A percentile compares a stretch with the other conserved stretches of the same genome.
Conservation (phyloP, 92 coral and sea anemone genomes). For the Micromussa lordhowensis region DNA sequence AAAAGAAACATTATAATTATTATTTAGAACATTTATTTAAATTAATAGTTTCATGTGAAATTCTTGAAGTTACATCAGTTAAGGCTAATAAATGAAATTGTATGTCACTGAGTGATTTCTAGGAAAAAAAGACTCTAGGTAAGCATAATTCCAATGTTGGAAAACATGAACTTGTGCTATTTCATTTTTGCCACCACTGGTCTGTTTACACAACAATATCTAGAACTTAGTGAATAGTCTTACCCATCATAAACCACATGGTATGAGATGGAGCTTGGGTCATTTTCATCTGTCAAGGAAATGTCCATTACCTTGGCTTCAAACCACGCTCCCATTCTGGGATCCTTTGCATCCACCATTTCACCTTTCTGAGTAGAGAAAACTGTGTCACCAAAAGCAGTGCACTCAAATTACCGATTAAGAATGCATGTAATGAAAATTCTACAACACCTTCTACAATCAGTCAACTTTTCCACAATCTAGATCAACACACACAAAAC, state of each 20-base stretch:
- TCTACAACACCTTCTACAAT: neutral
- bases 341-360: constrained; percentile 89
- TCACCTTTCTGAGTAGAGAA: constrained; percentile 71
- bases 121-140: neutral
- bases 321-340: constrained; percentile 99
- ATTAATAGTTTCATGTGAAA: neutral
- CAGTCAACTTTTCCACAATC: neutral
- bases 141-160: neutral
- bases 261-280: constrained; percentile 73
- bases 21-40: neutral
- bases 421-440: neutral
- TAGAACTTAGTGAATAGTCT: constrained; percentile 41
- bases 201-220: neutral
- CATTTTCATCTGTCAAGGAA: constrained; percentile 66
- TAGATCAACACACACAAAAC: neutral
- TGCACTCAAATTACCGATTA: neutral
- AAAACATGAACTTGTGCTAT: too few relatives aligned
- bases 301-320: constrained; percentile 88
- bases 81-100: neutral
- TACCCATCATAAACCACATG: constrained; percentile 98
- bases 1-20: neutral
- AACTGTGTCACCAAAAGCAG: neutral
- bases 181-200: neutral
- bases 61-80: neutral
- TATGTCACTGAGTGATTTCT: neutral